Conservation (phyloP, 2,113 vertebrate genomes). For the Zosterops japonicus region DNA sequence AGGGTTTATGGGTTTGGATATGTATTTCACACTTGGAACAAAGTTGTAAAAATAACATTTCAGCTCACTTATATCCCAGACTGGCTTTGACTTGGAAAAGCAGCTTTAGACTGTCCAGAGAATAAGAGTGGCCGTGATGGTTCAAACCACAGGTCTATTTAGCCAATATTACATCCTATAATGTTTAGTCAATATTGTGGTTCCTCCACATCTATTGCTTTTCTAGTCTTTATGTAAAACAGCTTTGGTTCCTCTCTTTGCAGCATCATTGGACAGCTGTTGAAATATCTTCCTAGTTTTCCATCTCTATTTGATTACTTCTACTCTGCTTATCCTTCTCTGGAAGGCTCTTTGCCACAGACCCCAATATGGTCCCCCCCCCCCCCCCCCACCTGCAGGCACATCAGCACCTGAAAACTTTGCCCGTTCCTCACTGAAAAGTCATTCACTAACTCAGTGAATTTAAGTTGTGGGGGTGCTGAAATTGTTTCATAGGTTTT, state of each 20-base stretch:
- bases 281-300: neutral
- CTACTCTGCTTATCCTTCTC: neutral
- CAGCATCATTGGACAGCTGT: neutral
- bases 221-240: neutral
- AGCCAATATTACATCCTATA: neutral
- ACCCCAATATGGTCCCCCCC: neutral
- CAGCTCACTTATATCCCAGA: neutral
- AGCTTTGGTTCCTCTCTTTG: neutral
- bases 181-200: neutral
- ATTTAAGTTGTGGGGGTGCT: too few relatives aligned
- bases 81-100: neutral
- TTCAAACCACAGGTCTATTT: neutral
- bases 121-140: neutral
- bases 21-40: neutral
- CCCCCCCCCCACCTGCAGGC: neutral
- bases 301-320: neutral
- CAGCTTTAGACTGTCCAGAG: neutral
- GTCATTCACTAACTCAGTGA: neutral
- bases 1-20: neutral
- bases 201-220: neutral
- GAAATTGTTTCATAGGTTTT: too few relatives aligned
- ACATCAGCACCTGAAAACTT: neutral
- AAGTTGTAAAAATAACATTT: neutral
- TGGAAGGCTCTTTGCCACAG: neutral
- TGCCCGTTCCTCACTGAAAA: neutral